Conservation (phyloP, 30 jellyfish, hydroid and myxozoan genomes). For the Aurelia coerulea region DNA sequence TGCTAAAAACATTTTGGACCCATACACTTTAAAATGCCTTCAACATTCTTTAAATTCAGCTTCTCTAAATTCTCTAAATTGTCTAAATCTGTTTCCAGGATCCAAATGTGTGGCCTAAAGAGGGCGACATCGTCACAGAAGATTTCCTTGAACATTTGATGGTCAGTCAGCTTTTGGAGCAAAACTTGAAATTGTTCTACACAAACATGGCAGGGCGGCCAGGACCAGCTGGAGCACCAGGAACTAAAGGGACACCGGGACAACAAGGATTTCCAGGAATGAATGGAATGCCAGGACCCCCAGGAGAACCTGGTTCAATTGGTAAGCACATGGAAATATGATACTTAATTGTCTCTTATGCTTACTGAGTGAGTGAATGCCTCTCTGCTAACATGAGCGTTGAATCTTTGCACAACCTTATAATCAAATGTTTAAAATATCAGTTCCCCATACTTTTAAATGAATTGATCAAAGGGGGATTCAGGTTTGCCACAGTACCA, state of each 20-base stretch:
- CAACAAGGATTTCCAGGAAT: constrained; percentile 95
- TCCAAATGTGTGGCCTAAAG: constrained; percentile 93
- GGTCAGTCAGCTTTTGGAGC: constrained; percentile 99
- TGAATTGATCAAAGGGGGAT: too few species aligned
- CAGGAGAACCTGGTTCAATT: constrained; percentile 98
- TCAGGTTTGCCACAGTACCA: too few species aligned
- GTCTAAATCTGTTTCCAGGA: constrained; percentile 52
- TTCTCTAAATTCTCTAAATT: too few species aligned
- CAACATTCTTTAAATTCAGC: too few species aligned
- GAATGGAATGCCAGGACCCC: constrained; percentile 98
- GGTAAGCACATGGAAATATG: constrained; percentile 46
- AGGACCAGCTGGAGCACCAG: constrained; percentile 98
- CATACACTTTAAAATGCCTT: too few species aligned
- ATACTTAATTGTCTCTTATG: too few species aligned
- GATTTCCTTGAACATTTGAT: constrained; percentile 98
- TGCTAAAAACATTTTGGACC: too few species aligned
- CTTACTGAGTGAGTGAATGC: too few species aligned
- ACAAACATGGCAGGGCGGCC: constrained; percentile 99
- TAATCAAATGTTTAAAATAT: too few species aligned
- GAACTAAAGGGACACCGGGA: constrained; percentile 96
- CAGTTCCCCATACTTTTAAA: too few species aligned
- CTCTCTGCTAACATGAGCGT: too few species aligned
- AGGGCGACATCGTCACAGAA: constrained; percentile 99
- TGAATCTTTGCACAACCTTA: too few species aligned
- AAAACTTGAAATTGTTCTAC: constrained; percentile 93